phyloP scores from a whole-genome alignment of 1,140 invertebrate genomes.

The Drosophila orena region DNA sequence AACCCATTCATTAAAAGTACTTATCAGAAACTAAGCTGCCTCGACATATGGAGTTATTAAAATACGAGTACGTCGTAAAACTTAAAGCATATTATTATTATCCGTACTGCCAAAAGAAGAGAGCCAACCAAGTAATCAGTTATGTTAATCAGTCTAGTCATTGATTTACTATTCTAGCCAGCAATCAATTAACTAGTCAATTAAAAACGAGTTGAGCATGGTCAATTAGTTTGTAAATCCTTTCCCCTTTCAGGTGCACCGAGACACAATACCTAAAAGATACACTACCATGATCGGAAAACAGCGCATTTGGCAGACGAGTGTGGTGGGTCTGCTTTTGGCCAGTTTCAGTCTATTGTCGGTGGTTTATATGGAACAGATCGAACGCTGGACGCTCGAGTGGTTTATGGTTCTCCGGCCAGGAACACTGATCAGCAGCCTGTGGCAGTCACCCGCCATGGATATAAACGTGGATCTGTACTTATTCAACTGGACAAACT shows the following conservation, averaged over 20 bases:
- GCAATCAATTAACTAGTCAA: neutral
- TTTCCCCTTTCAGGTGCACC: neutral
- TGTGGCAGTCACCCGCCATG: conserved; percentile 90
- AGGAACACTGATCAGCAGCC: conserved; percentile 86
- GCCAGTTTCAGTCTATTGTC: conserved; percentile 24
- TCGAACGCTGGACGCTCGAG: conserved; percentile 48
- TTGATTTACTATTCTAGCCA: neutral
- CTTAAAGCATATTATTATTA: no score
- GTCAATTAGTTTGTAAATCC: neutral
- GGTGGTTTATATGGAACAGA: conserved; percentile 46
- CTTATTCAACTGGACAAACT: conserved; percentile 94
- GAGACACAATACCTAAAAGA: neutral
- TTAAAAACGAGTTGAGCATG: neutral
- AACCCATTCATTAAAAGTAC: neutral
- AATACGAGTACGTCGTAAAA: no score
- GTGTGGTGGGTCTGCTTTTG: conserved; percentile 50
- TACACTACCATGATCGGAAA: conserved; percentile 56
- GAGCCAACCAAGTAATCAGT: neutral
- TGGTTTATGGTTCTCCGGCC: conserved; percentile 76
- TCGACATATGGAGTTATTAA: no score
- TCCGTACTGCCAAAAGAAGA: no score
- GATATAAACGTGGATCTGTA: conserved; percentile 90
- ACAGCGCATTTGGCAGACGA: conserved; percentile 50
- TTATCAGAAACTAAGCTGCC: no score
- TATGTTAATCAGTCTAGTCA: no score